A percentile compares a stretch with the other conserved stretches of the same genome.
Conservation (phyloP, 1,140 invertebrate species). For the Pollicipes pollicipes region DNA sequence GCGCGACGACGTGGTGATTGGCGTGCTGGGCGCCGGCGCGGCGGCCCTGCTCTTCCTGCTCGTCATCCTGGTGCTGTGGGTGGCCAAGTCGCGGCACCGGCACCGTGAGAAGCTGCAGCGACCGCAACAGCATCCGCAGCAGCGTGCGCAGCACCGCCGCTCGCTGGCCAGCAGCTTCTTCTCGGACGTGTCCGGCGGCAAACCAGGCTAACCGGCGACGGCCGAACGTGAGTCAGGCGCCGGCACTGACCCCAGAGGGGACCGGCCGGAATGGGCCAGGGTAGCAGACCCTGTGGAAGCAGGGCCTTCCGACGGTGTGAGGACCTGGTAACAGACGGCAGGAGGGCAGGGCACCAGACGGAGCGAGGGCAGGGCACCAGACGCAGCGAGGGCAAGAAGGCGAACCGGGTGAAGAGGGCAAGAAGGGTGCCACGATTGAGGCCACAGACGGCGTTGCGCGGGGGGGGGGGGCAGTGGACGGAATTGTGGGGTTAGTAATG, state of each 20-base stretch:
- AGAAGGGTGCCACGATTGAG: too few species aligned
- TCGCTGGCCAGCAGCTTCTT: constrained; percentile 13
- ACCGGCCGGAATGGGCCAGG: background rate
- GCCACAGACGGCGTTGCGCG: too few species aligned
- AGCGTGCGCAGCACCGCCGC: constrained; percentile 33
- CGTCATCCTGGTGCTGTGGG: constrained; percentile 54
- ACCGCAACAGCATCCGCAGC: constrained; percentile 76
- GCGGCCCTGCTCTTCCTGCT: constrained; percentile 53
- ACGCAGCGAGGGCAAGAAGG: too few species aligned
- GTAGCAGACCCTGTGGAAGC: background rate
- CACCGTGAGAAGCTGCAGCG: constrained; percentile 70
- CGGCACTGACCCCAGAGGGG: background rate
- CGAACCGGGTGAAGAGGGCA: too few species aligned
- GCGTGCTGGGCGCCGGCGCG: constrained; percentile 53
- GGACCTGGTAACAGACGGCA: too few species aligned
- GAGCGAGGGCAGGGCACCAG: too few species aligned
- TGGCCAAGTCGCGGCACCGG: constrained; percentile 73
- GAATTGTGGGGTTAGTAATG: too few species aligned
- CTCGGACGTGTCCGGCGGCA: background rate
- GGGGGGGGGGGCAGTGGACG: too few species aligned
- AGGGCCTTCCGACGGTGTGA: too few species aligned
- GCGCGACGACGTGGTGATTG: constrained; percentile 61
- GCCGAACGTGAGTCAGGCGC: background rate
- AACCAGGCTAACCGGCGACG: background rate
- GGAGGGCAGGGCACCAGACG: too few species aligned